phyloP scores from a whole-genome alignment of 2,888 invertebrate species.

The Caenorhabditis sulstoni region DNA sequence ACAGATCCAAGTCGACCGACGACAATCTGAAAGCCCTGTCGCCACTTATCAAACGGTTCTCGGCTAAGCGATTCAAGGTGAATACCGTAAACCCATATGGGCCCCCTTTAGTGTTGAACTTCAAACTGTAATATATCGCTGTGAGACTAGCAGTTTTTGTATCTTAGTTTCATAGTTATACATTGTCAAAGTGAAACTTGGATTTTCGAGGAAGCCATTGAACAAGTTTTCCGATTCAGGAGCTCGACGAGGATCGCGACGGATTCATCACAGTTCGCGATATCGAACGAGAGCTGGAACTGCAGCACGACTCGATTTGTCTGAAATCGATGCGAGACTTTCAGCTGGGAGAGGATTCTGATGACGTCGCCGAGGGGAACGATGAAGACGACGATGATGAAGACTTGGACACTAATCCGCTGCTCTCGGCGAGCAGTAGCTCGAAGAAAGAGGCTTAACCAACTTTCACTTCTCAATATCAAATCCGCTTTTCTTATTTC shows the following conservation, averaged over 20 bases:
- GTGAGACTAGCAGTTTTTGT: no score
- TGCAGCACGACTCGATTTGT: constrained; percentile 42
- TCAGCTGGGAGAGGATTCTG: background rate
- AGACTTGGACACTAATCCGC: background rate
- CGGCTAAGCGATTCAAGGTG: constrained; percentile 58
- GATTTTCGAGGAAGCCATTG: no score
- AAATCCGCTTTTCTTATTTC: background rate
- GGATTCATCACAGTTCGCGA: constrained; percentile 74
- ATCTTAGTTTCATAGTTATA: no score
- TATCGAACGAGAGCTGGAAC: constrained; percentile 63
- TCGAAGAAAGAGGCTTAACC: constrained; percentile 17
- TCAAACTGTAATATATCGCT: no score
- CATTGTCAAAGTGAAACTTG: no score
- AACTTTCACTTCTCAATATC: background rate
- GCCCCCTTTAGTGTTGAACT: no score
- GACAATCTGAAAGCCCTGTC: constrained; percentile 61
- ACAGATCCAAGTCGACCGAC: constrained; percentile 61
- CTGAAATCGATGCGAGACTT: constrained; percentile 59
- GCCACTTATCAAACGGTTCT: constrained; percentile 56
- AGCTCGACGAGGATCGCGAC: constrained; percentile 72
- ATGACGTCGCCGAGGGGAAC: background rate
- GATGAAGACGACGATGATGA: constrained; percentile 4
- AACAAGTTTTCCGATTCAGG: no score
- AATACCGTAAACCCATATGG: background rate
- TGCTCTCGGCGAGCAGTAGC: constrained; percentile 14